Evolutionary conservation across 2,797 vertebrate species (phyloP), one percentile per base, ranked within the genome.

Genomic region (Artibeus jamaicensis): DNA sequence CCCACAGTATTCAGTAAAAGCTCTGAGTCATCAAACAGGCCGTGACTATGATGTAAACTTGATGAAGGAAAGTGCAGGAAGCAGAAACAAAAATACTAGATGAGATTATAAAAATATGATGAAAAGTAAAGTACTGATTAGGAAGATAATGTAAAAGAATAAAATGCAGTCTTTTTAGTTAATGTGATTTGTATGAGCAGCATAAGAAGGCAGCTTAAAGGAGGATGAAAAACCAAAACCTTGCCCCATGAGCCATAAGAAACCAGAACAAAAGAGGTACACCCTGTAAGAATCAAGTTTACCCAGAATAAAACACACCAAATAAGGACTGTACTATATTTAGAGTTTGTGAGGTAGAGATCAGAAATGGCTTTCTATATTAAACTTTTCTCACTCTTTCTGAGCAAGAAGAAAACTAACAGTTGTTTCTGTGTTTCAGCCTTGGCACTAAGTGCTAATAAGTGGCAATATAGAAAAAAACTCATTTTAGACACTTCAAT

Each of bases 51-150:
- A 74, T 65, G 34, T 77, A 32, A 68, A 55, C 74, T 90, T 76
- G 50, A 39, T 92, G 84, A 79, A 83, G 55, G n/a, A 92, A 96
- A 91, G 74, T 73, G 8, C 37, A 93, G 81, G 88, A 95, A 96
- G 74, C 71, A 57, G 89, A 92, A 94, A 95, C 77, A 19, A 78
- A 83, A 86, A 76, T 22, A 42, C 21, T 39, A 73, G 82, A 88
- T 65, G 59, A 74, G 67, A 59, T 83, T 92, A 55, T 26, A 83
- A 78, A 93, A 93, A 82, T 62, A 50, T 4, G 29, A 39, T 34
- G 73, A 83, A 70, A 93, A 90, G 22, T 50, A 68, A 74, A 73
- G 7, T 44, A n/a, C 62, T 82, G 78, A 73, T 42, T 68, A 29
- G 37, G 48, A 74, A 79, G 78, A 76, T 37, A 83, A 86, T 65